Base-by-base conservation (phyloP, 2,113 vertebrate genomes). In the Casuarius casuarius region DNA sequence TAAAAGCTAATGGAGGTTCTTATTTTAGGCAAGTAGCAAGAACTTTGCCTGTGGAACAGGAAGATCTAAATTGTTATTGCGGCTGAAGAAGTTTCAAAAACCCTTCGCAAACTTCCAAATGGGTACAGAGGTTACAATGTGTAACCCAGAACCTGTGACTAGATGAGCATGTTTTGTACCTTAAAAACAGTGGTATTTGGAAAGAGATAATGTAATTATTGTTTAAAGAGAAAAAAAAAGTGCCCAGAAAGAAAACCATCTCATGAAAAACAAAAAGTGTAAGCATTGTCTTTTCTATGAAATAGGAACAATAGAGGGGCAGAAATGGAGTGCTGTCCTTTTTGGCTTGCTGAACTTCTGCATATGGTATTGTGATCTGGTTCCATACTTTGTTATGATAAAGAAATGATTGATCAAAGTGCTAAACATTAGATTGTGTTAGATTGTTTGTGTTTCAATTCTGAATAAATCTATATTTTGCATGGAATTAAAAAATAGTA, bases 1-100 rank as follows among this genome's bases (percentile, higher is more conserved):
- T 95, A 96, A 96, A 96, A 95, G 95, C 94, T 96, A 96, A 95
- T 96, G 88, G 92, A 82, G 19, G 33, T 54, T 93, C 81, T 92
- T 94, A 77, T 65, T 92, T 87, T 23, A 52, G 48, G 68, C 44
- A 90, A 83, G 71, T 62, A 78, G 71, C 54, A 91, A 89, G 70
- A 94, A 80, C 74, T 91, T 91, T 74, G 58, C 46, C 28, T 1
- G 0, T 83, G 42, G 90, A 95, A 93, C 79, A 87, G 68, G 51
- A 67, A 84, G 51, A 81, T 74, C 82, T 81, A 71, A 91, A 93
- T 92, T 92, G 33, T 81, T 93, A 61, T 81, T 93, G n/a, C 46
- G 86, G 48, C 77, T 48, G 19, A 18, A 44, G 59, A 56, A 73
- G 31, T 80, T 89, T 59, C 9, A 88, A 92, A 52, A 72, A 61